phyloP scores from a whole-genome alignment of 2,888 invertebrate species.

The Limnephilus auricula region DNA sequence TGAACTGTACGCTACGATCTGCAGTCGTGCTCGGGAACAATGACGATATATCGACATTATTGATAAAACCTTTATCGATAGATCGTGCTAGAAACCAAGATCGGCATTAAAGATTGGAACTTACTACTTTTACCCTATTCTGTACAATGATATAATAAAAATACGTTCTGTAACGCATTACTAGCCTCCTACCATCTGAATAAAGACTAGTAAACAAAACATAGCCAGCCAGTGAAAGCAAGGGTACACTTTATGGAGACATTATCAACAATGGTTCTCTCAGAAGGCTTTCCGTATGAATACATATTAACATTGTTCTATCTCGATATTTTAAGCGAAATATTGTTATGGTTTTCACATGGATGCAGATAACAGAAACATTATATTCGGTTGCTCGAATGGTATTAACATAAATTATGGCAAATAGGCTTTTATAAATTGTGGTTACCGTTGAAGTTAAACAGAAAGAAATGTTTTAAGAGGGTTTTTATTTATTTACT shows the following conservation, averaged over 20 bases:
- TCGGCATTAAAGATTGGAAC: too few species aligned
- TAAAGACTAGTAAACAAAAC: background rate
- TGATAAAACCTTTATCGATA: too few species aligned
- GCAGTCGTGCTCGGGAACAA: too few species aligned
- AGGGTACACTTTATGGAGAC: background rate
- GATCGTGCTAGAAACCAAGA: too few species aligned
- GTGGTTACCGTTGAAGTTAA: too few species aligned
- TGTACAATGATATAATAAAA: too few species aligned
- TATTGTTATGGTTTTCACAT: background rate
- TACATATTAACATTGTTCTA: background rate
- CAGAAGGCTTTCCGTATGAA: background rate
- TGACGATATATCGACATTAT: too few species aligned
- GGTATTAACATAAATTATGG: background rate
- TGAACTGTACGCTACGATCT: too few species aligned
- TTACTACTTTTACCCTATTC: too few species aligned
- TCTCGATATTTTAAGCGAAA: background rate
- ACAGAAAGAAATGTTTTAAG: too few species aligned
- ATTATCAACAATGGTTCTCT: background rate
- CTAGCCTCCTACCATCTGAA: background rate
- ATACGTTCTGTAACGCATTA: too few species aligned
- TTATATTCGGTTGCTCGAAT: background rate
- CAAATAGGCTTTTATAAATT: background rate
- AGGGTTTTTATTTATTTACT: too few species aligned
- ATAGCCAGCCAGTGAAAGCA: background rate
- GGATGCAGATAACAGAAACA: background rate